phyloP scores from a whole-genome alignment of 1,140 invertebrate genomes.

The Bombus picipes region DNA sequence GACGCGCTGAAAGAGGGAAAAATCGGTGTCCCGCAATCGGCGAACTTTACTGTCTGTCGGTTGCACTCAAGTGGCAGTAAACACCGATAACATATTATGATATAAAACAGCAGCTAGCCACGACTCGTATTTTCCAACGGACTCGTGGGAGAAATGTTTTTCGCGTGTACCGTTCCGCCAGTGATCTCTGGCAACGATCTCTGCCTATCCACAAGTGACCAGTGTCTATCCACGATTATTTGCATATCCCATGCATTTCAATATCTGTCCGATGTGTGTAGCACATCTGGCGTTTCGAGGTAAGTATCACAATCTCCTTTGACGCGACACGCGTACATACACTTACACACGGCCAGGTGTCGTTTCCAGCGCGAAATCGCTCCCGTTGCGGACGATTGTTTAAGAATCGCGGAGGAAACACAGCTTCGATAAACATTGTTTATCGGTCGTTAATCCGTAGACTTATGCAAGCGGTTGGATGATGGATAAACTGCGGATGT shows the following conservation, averaged over 20 bases:
- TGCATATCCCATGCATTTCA: constrained; percentile 62
- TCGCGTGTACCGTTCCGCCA: neutral
- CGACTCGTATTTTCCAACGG: too few relatives aligned
- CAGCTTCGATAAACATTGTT: neutral
- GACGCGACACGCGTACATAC: neutral
- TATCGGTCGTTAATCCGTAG: constrained; percentile 2
- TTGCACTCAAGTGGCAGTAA: constrained; percentile 15
- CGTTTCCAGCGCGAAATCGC: constrained; percentile 17
- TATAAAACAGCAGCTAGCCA: neutral
- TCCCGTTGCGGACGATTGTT: neutral
- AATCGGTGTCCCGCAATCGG: constrained; percentile 17
- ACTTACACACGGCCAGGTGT: constrained; percentile 17
- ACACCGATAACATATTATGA: constrained; percentile 31
- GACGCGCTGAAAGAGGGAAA: neutral
- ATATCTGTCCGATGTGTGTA: constrained; percentile 58
- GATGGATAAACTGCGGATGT: too few relatives aligned
- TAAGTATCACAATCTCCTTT: constrained; percentile 30
- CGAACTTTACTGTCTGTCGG: neutral
- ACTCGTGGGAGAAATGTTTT: constrained; percentile 22
- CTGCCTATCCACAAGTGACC: neutral
- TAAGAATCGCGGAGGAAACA: neutral
- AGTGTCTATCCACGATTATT: constrained; percentile 51
- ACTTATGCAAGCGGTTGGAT: neutral
- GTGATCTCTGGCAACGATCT: constrained; percentile 6
- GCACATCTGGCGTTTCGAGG: constrained; percentile 62